Evolutionary conservation across 2,113 vertebrate species (phyloP), one percentile per base, ranked within the genome.

Genomic region (Columbina picui): DNA sequence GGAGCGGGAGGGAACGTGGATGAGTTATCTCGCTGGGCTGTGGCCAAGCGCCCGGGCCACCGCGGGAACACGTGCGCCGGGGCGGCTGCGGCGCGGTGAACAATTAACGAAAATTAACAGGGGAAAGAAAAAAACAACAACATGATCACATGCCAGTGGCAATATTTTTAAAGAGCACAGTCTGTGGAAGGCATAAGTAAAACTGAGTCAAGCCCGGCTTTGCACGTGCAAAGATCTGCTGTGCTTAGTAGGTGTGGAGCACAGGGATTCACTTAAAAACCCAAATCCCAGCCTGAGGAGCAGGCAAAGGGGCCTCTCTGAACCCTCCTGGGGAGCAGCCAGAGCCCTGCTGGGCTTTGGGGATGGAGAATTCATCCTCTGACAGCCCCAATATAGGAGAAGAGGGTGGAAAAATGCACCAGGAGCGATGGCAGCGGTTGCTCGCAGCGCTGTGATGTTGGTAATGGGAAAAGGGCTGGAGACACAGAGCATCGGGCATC

Each of bases 221-320:
- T 9, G 8, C 36, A 17, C 0, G 1, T 3, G 14, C 60, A 14
- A 7, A 14, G 56, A 34, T 22, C 2, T 57, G 45, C 80, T 8
- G 1, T 1, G 45, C 59, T 47, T 57, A 50, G 50, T 1, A 1
- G 59, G 43, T 2, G 8, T 1, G 17, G 53, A 67, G 13, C 29
- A 10, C 32, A 30, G 39, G 74, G 86, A 65, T 4, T 30, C 36
- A 3, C 3, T n/a, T 47, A 27, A 78, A 92, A 80, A 14, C 8
- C 25, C 29, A 20, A 57, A 90, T 27, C 50, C 23, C 59, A 29
- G 4, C 13, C 9, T 5, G 6, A 12, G 39, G 18, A 36, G n/a
- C 23, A 57, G 69, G 32, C 25, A 56, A 57, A 60, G 68, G 74
- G 77, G 14, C 25, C 10, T 53, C 47, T 23, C 47, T 49, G 12